Conservation (phyloP, 2,888 invertebrate genomes). For the Amphipyra tragopoginis region DNA sequence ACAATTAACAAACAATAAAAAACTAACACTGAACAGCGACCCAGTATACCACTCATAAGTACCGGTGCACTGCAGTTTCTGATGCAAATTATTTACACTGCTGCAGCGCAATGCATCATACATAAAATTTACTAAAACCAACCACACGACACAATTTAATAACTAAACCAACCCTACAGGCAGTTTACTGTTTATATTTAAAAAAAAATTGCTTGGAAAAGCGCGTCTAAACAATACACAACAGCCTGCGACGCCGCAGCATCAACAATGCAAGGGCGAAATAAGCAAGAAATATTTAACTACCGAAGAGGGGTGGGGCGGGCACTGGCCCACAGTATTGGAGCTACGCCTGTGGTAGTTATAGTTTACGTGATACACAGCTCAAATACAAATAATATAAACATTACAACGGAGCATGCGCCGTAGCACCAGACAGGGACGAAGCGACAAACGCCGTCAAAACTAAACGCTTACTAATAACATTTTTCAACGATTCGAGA, state of each 20-base stretch:
- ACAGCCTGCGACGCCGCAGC: constrained; percentile 87
- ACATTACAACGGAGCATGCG: constrained; percentile 89
- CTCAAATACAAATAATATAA: constrained; percentile 91
- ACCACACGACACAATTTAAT: constrained; percentile 47
- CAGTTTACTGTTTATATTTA: constrained; percentile 67
- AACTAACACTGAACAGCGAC: constrained; percentile 85
- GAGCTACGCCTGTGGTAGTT: constrained; percentile 90
- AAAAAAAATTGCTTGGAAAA: constrained; percentile 78
- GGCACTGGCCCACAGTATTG: constrained; percentile 88
- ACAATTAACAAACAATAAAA: constrained; percentile 72
- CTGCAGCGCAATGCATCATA: constrained; percentile 81
- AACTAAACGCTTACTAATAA: constrained; percentile 58
- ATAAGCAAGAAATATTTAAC: constrained; percentile 91
- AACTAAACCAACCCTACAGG: constrained; percentile 37
- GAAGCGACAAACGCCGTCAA: constrained; percentile 61
- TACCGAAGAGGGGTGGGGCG: constrained; percentile 87
- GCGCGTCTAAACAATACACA: constrained; percentile 88
- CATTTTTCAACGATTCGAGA: constrained; percentile 51
- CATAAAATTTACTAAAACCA: constrained; percentile 60
- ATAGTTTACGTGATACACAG: constrained; percentile 91
- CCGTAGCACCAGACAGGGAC: constrained; percentile 81
- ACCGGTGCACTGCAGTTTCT: constrained; percentile 79
- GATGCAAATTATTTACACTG: constrained; percentile 87
- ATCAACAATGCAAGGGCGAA: constrained; percentile 90
- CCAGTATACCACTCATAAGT: constrained; percentile 84